Evolutionary conservation across 1,140 invertebrate species (phyloP).

Genomic region (Ladona fulva): DNA sequence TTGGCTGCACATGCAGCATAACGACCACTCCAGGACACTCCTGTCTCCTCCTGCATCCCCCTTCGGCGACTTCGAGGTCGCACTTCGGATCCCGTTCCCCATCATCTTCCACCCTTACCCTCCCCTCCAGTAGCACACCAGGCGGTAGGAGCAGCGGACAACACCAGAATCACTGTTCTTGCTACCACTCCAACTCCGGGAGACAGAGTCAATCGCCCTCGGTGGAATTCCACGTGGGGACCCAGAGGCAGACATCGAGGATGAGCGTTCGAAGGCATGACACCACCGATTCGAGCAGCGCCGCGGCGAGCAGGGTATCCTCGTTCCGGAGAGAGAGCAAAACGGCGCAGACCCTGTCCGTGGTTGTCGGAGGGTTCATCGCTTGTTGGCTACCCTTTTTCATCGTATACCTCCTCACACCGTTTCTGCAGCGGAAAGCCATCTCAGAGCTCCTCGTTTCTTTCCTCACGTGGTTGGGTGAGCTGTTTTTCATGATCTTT

Average conservation of each 20-base stretch:
- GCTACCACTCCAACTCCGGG: slow-evolving; percentile 18
- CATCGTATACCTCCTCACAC: slow-evolving; percentile 69
- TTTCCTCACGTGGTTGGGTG: slow-evolving; percentile 79
- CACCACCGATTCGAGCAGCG: slow-evolving; percentile 22
- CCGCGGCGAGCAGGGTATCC: slow-evolving; percentile 30
- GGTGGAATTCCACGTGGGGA: slow-evolving; percentile 39
- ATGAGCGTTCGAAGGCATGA: slow-evolving; percentile 20
- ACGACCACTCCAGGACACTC: neutral
- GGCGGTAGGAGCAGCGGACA: slow-evolving; percentile 16
- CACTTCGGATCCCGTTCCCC: neutral
- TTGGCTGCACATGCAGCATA: neutral
- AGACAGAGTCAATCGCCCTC: neutral
- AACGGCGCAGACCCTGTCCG: slow-evolving; percentile 80
- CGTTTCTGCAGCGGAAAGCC: slow-evolving; percentile 51
- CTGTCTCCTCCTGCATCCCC: neutral
- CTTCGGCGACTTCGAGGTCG: neutral
- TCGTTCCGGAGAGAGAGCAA: slow-evolving; percentile 58
- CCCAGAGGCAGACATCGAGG: slow-evolving; percentile 35
- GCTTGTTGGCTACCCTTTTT: slow-evolving; percentile 88
- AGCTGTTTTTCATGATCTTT: neutral
- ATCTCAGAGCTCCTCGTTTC: slow-evolving; percentile 46
- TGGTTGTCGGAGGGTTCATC: slow-evolving; percentile 86
- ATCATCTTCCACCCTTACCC: neutral
- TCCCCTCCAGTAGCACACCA: neutral
- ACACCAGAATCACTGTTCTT: slow-evolving; percentile 29